These are phyloP conservation scores for Sphecodes monilicornis DNA, from an alignment of 2,888 invertebrate genomes.

Conservation along the genomic window DNA sequence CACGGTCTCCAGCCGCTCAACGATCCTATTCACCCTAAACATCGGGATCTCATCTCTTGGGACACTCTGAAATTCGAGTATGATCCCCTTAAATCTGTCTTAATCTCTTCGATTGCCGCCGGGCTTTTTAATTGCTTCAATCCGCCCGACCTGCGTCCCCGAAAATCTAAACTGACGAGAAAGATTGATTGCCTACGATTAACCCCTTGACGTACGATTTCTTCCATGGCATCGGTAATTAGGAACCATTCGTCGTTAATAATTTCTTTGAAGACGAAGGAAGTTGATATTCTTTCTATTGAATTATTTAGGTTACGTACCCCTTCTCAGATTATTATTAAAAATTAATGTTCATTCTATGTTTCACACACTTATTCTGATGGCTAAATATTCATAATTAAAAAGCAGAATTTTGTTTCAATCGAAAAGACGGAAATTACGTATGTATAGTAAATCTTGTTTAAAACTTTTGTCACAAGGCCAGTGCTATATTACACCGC, in stretches of 20 bases:
- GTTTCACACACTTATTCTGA: no score
- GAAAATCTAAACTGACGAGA: background rate
- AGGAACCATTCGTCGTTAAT: background rate
- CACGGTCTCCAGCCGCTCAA: constrained; percentile 42
- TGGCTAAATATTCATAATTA: no score
- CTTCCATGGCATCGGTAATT: background rate
- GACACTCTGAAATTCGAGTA: constrained; percentile 46
- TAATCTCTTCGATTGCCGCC: constrained; percentile 48
- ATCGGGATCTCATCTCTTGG: constrained; percentile 52
- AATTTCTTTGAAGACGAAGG: background rate
- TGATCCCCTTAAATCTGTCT: constrained; percentile 44
- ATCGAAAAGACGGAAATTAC: no score
- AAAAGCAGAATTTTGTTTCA: no score
- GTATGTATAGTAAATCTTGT: no score
- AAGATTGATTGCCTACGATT: background rate
- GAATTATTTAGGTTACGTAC: no score
- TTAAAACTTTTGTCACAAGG: no score
- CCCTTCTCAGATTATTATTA: no score
- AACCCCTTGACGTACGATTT: background rate
- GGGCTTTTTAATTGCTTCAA: constrained; percentile 49
- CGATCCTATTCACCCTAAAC: constrained; percentile 49
- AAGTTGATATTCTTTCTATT: background rate
- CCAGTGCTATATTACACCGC: no score
- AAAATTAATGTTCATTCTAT: background rate
- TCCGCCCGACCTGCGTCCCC: constrained; percentile 14